Percentiles rank a stretch among this genome's conserved stretches.
These are phyloP conservation scores for Monochamus alternatus DNA, from an alignment of 2,888 invertebrate species.

Conservation along the genomic window DNA sequence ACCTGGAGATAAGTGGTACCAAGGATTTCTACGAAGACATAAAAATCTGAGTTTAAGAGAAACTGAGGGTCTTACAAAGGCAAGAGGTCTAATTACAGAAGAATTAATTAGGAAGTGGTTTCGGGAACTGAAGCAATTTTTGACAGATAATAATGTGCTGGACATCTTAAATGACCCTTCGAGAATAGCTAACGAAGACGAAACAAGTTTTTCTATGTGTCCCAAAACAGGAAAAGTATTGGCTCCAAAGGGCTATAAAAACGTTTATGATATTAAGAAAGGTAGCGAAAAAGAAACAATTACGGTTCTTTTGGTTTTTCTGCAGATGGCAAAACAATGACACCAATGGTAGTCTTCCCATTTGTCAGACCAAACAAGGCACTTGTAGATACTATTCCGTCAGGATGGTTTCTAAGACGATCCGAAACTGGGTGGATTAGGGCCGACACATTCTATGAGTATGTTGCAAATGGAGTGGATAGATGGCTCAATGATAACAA, in stretches of 20 bases:
- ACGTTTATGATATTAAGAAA: constrained; percentile 43
- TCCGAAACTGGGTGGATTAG: constrained; percentile 58
- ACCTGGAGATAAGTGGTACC: constrained; percentile 58
- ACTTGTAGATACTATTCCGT: constrained; percentile 48
- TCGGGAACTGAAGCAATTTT: constrained; percentile 46
- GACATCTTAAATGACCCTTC: constrained; percentile 40
- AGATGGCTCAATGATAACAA: not conserved
- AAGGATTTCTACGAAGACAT: constrained; percentile 56
- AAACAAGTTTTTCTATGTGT: constrained; percentile 52
- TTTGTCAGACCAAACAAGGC: constrained; percentile 53
- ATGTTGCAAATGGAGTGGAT: constrained; percentile 35
- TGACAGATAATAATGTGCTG: constrained; percentile 44
- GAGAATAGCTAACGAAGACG: constrained; percentile 53
- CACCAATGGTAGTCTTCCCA: constrained; percentile 56
- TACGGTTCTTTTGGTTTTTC: constrained; percentile 49
- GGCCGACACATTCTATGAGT: constrained; percentile 34
- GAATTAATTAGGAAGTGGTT: constrained; percentile 55
- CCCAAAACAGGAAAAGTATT: constrained; percentile 52
- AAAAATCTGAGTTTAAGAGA: constrained; percentile 51
- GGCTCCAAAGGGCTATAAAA: constrained; percentile 41
- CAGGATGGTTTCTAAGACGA: constrained; percentile 51
- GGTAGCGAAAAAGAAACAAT: constrained; percentile 43
- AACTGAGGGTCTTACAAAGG: constrained; percentile 54
- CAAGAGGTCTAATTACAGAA: constrained; percentile 56
- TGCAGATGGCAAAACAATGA: constrained; percentile 47